Evolutionary conservation across 2,113 vertebrate genomes (phyloP).

Genomic region (Bostrychus sinensis): DNA sequence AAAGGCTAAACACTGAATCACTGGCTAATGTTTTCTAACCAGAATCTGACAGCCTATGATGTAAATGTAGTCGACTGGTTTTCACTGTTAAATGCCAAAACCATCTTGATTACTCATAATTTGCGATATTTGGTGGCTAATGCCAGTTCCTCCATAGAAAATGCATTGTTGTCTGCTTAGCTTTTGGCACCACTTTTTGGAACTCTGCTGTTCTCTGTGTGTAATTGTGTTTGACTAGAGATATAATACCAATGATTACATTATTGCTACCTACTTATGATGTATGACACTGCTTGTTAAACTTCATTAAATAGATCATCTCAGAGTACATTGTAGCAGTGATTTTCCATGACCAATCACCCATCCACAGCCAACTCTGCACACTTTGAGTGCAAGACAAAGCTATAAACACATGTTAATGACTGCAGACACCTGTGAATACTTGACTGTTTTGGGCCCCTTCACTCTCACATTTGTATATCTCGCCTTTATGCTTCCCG

Average conservation of each 20-base stretch:
- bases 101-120: too few relatives aligned
- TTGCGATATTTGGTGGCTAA: too few relatives aligned
- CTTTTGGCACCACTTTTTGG: too few relatives aligned
- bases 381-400: slow-evolving; percentile 44
- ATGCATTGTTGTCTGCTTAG: too few relatives aligned
- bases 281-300: slow-evolving; percentile 27
- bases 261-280: slow-evolving; percentile 22
- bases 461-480: slow-evolving; percentile 14
- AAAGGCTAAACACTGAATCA: too few relatives aligned
- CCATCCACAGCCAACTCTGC: slow-evolving; percentile 22
- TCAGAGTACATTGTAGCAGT: slow-evolving; percentile 28
- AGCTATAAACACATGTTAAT: slow-evolving; percentile 69
- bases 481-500: slow-evolving; percentile 29
- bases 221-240: slow-evolving; percentile 19
- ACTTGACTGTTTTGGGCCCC: slow-evolving; percentile 54
- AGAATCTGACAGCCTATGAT: too few relatives aligned
- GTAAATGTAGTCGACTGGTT: too few relatives aligned
- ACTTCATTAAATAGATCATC: slow-evolving; percentile 34
- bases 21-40: too few relatives aligned
- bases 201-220: too few relatives aligned
- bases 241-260: slow-evolving; percentile 33
- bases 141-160: too few relatives aligned
- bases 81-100: too few relatives aligned
- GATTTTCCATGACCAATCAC: slow-evolving; percentile 50
- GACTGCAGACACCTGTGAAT: slow-evolving; percentile 66